Conservation (phyloP, 2,113 vertebrate species). For the Brachirus orientalis region DNA sequence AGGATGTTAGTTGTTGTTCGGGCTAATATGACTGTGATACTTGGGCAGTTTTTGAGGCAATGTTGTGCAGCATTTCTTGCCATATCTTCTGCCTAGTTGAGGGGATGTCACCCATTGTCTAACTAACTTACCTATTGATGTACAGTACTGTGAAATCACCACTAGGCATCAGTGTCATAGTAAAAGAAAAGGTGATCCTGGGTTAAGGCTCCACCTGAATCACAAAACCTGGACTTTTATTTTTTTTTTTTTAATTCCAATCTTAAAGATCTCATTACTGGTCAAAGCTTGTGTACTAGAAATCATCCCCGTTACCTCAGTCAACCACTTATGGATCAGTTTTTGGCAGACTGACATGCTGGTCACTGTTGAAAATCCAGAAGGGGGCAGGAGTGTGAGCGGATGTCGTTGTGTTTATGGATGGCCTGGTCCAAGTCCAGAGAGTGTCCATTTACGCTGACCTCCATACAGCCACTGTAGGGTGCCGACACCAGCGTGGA, state of each 20-base stretch:
- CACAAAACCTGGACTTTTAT: conserved; percentile 17
- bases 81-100: conserved; percentile 23
- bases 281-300: conserved; percentile 46
- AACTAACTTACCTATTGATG: conserved; percentile 25
- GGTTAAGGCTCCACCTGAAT: conserved; percentile 46
- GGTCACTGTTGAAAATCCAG: conserved; percentile 72
- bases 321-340: conserved; percentile 45
- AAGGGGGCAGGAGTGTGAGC: conserved; percentile 94
- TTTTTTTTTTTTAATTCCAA: conserved; percentile 44
- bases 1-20: conserved; percentile 45
- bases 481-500: conserved; percentile 89
- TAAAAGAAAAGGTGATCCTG: conserved; percentile 38
- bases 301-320: conserved; percentile 48
- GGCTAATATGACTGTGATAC: conserved; percentile 48
- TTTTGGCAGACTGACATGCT: conserved; percentile 16
- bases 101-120: conserved; percentile 22
- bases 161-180: conserved; percentile 54
- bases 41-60: conserved; percentile 62
- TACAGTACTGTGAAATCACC: conserved; percentile 39
- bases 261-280: conserved; percentile 33
- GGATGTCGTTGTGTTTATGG: conserved; percentile 93
- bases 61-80: conserved; percentile 58
- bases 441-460: conserved; percentile 79
- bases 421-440: conserved; percentile 91
- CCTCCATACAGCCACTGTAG: conserved; percentile 93